Evolutionary conservation across 2,113 vertebrate species (phyloP).

Genomic region (Strigops habroptila): DNA sequence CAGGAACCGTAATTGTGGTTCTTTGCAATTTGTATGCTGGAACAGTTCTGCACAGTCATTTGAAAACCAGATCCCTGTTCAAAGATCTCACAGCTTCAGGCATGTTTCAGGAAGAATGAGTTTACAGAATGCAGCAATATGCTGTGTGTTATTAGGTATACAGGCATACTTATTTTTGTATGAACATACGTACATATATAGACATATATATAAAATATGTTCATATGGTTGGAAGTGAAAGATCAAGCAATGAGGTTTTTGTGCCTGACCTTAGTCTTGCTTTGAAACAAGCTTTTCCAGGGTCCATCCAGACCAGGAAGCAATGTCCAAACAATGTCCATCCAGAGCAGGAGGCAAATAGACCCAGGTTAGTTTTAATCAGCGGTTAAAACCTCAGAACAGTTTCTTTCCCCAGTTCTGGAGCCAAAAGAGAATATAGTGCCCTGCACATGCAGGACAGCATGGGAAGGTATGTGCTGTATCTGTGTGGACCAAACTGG

Average conservation of each 20-base stretch:
- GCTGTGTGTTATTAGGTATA: background rate
- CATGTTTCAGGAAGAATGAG: background rate
- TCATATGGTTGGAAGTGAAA: background rate
- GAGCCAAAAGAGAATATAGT: background rate
- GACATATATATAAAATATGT: background rate
- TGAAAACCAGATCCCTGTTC: background rate
- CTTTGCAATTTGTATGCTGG: background rate
- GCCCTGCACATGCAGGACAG: background rate
- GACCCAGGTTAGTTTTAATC: background rate
- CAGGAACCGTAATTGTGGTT: background rate
- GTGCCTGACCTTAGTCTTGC: background rate
- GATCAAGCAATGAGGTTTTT: background rate
- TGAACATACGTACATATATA: too few species aligned
- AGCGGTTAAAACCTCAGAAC: too few species aligned
- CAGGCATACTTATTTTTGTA: background rate
- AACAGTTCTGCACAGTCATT: background rate
- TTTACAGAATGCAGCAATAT: background rate
- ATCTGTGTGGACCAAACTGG: background rate
- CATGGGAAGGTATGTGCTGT: accelerated
- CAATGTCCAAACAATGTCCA: too few species aligned
- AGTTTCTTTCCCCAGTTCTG: background rate
- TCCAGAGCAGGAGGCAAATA: background rate
- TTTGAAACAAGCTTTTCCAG: background rate
- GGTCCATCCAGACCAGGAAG: background rate
- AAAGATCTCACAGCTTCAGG: background rate